Evolutionary conservation across 2,888 invertebrate species (phyloP).

Genomic region (Yponomeuta cagnagella): DNA sequence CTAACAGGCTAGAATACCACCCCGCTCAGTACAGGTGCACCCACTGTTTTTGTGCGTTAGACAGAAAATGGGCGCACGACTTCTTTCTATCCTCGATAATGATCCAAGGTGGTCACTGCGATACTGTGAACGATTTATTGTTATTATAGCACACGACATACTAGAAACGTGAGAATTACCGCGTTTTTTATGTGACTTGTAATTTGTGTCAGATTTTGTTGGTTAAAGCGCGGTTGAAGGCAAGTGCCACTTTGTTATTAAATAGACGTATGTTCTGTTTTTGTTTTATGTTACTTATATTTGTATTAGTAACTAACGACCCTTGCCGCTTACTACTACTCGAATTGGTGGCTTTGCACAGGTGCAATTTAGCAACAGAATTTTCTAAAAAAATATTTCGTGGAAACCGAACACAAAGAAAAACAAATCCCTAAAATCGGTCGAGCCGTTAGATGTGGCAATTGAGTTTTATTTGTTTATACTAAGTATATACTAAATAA

Average conservation of each 20-base stretch:
- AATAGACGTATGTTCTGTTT: not conserved
- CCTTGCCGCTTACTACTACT: no score
- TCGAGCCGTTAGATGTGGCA: no score
- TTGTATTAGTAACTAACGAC: no score
- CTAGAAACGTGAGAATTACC: conserved; percentile 11
- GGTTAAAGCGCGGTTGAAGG: not conserved
- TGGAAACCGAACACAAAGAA: no score
- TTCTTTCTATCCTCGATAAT: conserved; percentile 4
- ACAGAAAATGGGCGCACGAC: conserved; percentile 8
- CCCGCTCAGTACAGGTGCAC: conserved; percentile 10
- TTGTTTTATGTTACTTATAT: not conserved
- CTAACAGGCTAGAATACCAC: not conserved
- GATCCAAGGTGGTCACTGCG: conserved; percentile 9
- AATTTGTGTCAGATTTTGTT: conserved; percentile 5
- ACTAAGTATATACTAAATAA: no score
- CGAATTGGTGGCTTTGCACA: no score
- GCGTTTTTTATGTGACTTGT: not conserved
- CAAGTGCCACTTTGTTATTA: no score
- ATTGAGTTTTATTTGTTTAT: no score
- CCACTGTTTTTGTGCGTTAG: conserved; percentile 12
- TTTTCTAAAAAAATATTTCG: no score
- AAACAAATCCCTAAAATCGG: no score
- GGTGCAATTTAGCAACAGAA: no score
- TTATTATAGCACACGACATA: conserved; percentile 2
- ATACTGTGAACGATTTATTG: not conserved